Conservation (phyloP, 1,140 invertebrate genomes). For the Drosophila sproati region DNA sequence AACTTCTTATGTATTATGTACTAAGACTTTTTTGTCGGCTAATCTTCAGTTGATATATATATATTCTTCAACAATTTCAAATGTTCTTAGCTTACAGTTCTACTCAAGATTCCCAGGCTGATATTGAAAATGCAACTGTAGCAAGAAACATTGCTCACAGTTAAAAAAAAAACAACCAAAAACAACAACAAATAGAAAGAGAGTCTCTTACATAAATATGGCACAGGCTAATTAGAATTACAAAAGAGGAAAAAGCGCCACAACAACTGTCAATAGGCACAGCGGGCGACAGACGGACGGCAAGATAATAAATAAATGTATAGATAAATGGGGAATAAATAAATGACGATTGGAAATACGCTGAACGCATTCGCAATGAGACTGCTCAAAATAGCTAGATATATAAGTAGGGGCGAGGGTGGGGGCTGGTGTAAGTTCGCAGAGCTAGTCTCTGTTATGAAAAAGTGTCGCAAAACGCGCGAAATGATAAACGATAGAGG, state of each 20-base stretch:
- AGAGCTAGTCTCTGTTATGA: slow-evolving; percentile 50
- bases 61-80: too few relatives aligned
- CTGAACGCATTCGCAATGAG: slow-evolving; percentile 70
- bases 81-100: too few relatives aligned
- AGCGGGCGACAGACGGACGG: slow-evolving; percentile 37
- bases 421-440: neutral
- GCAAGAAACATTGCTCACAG: slow-evolving; percentile 31
- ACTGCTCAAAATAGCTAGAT: slow-evolving; percentile 2
- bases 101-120: neutral
- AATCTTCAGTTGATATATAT: too few relatives aligned
- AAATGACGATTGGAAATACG: slow-evolving; percentile 76
- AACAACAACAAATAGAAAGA: neutral
- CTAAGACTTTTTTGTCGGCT: too few relatives aligned
- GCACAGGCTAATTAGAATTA: slow-evolving; percentile 75
- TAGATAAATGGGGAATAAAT: slow-evolving; percentile 83
- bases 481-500: slow-evolving; percentile 73
- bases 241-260: slow-evolving; percentile 82
- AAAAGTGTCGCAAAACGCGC: slow-evolving; percentile 79
- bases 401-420: slow-evolving; percentile 6
- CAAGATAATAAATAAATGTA: slow-evolving; percentile 80
- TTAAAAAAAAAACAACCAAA: neutral
- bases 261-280: slow-evolving; percentile 67
- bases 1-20: too few relatives aligned
- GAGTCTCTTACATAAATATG: slow-evolving; percentile 67
- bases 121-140: slow-evolving; percentile 61